phyloP scores from a whole-genome alignment of 2,888 invertebrate genomes.

The Chalcosyrphus nemorum region DNA sequence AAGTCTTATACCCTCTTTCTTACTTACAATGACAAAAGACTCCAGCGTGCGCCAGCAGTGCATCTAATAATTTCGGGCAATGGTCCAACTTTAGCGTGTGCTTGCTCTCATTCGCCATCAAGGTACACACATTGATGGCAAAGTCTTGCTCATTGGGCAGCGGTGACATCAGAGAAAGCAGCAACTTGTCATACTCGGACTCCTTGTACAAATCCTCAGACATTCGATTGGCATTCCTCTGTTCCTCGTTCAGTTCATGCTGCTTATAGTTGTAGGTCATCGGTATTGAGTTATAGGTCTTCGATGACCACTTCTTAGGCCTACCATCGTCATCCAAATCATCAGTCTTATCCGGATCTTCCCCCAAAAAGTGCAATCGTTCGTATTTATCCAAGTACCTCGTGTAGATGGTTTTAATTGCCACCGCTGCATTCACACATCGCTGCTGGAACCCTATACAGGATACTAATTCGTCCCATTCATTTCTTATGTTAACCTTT shows the following conservation, averaged over 20 bases:
- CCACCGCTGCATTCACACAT: slow-evolving; percentile 94
- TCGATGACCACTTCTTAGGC: slow-evolving; percentile 86
- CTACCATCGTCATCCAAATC: slow-evolving; percentile 91
- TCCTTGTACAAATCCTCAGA: slow-evolving; percentile 86
- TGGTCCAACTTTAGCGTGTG: slow-evolving; percentile 93
- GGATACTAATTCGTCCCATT: slow-evolving; percentile 93
- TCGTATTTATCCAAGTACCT: slow-evolving; percentile 94
- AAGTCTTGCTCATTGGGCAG: slow-evolving; percentile 99
- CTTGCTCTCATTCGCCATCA: slow-evolving; percentile 96
- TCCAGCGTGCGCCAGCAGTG: slow-evolving; percentile 96
- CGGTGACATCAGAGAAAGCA: slow-evolving; percentile 96
- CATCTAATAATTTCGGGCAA: slow-evolving; percentile 93
- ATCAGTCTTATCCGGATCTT: slow-evolving; percentile 91
- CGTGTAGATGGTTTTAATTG: slow-evolving; percentile 91
- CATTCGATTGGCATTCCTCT: slow-evolving; percentile 86
- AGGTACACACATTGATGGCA: slow-evolving; percentile 97
- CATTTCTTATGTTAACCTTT: slow-evolving; percentile 95
- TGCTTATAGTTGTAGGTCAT: slow-evolving; percentile 90
- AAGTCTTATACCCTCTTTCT: too few species aligned
- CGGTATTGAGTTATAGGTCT: slow-evolving; percentile 87
- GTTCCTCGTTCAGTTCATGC: slow-evolving; percentile 87
- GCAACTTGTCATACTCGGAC: slow-evolving; percentile 92
- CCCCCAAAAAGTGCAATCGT: slow-evolving; percentile 92
- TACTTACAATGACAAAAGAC: slow-evolving; percentile 93
- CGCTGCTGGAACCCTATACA: slow-evolving; percentile 90